phyloP scores from a whole-genome alignment of 2,888 invertebrate species.

The Apantesis nais region DNA sequence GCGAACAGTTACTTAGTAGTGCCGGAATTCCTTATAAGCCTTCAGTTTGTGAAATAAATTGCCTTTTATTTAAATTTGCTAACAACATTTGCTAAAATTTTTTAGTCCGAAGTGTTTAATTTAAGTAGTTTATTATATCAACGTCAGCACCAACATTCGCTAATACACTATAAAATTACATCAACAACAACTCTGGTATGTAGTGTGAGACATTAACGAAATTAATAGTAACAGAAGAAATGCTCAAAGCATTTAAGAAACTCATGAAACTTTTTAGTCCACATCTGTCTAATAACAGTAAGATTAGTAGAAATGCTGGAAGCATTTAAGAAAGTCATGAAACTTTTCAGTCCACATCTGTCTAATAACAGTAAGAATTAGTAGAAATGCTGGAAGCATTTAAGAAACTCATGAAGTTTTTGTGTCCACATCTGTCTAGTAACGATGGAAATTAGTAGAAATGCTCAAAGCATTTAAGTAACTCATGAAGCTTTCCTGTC shows the following conservation, averaged over 20 bases:
- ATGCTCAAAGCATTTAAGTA: not conserved
- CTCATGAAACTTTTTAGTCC: no score
- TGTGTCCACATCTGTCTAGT: not conserved
- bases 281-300: no score
- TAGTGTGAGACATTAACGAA: not conserved
- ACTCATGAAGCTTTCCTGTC: not conserved
- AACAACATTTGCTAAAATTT: not conserved
- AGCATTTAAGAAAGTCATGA: not conserved
- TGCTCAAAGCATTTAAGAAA: not conserved
- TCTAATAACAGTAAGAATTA: no score
- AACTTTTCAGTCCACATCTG: not conserved
- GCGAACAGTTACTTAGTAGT: no score
- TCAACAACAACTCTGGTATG: not conserved
- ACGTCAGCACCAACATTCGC: not conserved
- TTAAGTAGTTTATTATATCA: not conserved
- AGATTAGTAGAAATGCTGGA: no score
- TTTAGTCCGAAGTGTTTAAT: not conserved
- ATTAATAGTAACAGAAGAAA: not conserved
- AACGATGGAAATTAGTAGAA: no score
- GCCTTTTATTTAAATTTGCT: not conserved
- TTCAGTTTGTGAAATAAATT: no score
- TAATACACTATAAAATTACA: not conserved
- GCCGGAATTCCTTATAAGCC: not conserved
- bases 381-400: no score
- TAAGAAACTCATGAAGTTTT: not conserved